A percentile compares a stretch with the other conserved stretches of the same genome.
phyloP scores from a whole-genome alignment of 2,113 vertebrate genomes.

The Pholis gunnellus region DNA sequence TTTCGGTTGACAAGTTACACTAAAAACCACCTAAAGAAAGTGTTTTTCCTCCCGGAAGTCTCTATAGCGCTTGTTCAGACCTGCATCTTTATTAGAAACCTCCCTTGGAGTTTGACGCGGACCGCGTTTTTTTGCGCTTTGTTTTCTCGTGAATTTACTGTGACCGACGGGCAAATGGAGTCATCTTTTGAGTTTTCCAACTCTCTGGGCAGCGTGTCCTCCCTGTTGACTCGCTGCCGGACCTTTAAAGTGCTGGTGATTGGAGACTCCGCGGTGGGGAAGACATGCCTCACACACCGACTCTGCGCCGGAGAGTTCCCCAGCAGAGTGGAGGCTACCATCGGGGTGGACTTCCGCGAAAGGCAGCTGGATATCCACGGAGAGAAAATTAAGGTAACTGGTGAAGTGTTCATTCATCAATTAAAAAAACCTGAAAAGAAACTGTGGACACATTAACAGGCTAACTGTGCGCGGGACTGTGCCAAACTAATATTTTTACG shows the following conservation, averaged over 20 bases:
- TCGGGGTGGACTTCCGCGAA: conserved; percentile 86
- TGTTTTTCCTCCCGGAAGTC: too few relatives aligned
- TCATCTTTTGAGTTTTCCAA: conserved; percentile 87
- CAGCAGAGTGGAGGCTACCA: conserved; percentile 80
- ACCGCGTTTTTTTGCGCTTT: neutral
- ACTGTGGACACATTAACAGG: neutral
- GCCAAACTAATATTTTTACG: neutral
- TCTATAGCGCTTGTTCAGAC: neutral
- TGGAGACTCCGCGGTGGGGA: conserved; percentile 85
- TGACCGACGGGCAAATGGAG: conserved; percentile 65
- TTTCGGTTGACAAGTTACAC: neutral
- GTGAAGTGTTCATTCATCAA: rapidly evolving
- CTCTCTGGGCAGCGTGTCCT: conserved; percentile 75
- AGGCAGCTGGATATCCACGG: conserved; percentile 77
- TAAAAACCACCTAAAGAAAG: too few relatives aligned
- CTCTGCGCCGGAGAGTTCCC: conserved; percentile 82
- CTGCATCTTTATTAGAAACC: neutral
- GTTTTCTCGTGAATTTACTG: neutral
- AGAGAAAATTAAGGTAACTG: conserved; percentile 81
- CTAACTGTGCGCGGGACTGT: rapidly evolving
- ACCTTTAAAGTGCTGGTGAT: conserved; percentile 85
- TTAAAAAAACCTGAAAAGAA: neutral
- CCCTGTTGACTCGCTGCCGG: conserved; percentile 73
- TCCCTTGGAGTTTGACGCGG: neutral
- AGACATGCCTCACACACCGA: conserved; percentile 83